Percentiles rank a stretch among this genome's conserved stretches.
These are phyloP conservation scores for Eugnorisma glareosa DNA, from an alignment of 2,888 invertebrate species.

Conservation along the genomic window DNA sequence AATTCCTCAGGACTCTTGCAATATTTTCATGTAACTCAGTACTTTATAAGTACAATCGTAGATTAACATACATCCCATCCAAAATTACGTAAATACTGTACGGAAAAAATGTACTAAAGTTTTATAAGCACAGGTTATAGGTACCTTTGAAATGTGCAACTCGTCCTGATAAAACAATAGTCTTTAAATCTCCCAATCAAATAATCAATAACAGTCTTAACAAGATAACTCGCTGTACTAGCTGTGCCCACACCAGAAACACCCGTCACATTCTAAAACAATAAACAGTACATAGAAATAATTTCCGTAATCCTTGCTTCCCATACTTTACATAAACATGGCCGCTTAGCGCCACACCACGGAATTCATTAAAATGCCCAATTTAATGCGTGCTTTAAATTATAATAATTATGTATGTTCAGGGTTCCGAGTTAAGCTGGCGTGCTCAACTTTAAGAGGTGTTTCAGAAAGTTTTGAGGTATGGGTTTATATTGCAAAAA, in stretches of 20 bases:
- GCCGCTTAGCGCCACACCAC: constrained; percentile 71
- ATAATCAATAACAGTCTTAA: not conserved
- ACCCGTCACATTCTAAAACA: constrained; percentile 12
- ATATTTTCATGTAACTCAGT: not conserved
- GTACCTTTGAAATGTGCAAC: not conserved
- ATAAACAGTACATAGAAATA: constrained; percentile 35
- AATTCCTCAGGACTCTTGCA: not conserved
- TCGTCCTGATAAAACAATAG: not conserved
- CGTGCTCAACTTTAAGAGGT: constrained; percentile 29
- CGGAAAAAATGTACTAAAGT: not conserved
- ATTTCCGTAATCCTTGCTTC: constrained; percentile 39
- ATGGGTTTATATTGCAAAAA: not conserved
- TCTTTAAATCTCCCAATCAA: not conserved
- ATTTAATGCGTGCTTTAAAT: constrained; percentile 75
- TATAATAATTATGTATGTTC: constrained; percentile 66
- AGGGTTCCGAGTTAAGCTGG: constrained; percentile 44
- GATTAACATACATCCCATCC: not conserved
- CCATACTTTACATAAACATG: constrained; percentile 50
- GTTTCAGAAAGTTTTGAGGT: constrained; percentile 25
- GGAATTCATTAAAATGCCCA: constrained; percentile 80
- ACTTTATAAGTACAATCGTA: not conserved
- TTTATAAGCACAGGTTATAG: not conserved
- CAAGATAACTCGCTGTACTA: not conserved
- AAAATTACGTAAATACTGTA: not conserved
- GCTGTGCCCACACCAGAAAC: not conserved